phyloP scores from a whole-genome alignment of 2,888 invertebrate genomes.

The Epinotia nisella region DNA sequence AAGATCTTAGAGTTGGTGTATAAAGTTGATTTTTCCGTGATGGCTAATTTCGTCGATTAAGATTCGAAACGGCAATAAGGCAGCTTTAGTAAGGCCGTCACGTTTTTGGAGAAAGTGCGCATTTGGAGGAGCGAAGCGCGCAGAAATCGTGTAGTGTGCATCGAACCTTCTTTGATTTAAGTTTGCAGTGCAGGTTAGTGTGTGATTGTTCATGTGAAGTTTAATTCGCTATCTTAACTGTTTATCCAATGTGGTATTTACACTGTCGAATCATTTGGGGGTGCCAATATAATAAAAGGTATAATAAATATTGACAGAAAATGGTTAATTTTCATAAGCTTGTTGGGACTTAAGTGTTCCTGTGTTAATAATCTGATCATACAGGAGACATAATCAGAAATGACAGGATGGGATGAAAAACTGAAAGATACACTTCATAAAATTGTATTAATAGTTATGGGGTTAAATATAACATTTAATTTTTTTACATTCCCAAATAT shows the following conservation, averaged over 20 bases:
- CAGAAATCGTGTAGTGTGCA: constrained; percentile 35
- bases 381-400: too few species aligned
- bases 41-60: constrained; percentile 26
- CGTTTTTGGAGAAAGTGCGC: constrained; percentile 43
- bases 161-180: constrained; percentile 22
- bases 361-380: too few species aligned
- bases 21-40: constrained; percentile 2
- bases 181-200: constrained; percentile 23
- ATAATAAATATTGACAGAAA: too few species aligned
- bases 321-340: too few species aligned
- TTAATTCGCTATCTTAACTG: neutral
- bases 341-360: too few species aligned
- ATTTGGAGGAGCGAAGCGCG: constrained; percentile 34
- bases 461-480: neutral
- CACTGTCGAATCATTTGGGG: neutral
- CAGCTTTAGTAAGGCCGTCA: constrained; percentile 40
- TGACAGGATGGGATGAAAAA: too few species aligned
- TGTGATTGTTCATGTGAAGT: neutral
- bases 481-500: neutral
- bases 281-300: neutral
- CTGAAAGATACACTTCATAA: too few species aligned
- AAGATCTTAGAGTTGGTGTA: neutral
- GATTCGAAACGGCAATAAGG: constrained; percentile 39
- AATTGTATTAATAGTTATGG: too few species aligned
- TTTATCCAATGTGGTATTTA: neutral